Conservation (phyloP, 2,888 invertebrate genomes). For the Synergus gifuensis region DNA sequence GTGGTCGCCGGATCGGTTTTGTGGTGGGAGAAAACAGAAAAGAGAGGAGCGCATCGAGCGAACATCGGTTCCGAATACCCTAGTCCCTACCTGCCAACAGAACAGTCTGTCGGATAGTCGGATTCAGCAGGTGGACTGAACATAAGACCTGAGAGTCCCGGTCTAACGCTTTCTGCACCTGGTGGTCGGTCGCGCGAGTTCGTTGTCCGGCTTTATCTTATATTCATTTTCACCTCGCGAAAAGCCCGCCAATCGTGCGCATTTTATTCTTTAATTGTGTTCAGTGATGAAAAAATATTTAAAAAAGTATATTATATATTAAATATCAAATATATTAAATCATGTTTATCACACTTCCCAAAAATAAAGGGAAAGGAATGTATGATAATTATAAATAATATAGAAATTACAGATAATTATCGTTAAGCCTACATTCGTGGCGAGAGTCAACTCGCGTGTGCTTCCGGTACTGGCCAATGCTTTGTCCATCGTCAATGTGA, state of each 20-base stretch:
- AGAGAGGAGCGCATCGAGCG: slow-evolving; percentile 58
- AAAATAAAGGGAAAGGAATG: neutral
- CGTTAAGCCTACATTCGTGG: slow-evolving; percentile 27
- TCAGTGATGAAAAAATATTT: slow-evolving; percentile 19
- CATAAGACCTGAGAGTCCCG: slow-evolving; percentile 59
- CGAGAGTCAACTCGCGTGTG: slow-evolving; percentile 63
- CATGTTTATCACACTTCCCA: neutral
- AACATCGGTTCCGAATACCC: slow-evolving; percentile 52
- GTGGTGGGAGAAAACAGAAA: slow-evolving; percentile 55
- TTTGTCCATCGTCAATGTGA: slow-evolving; percentile 34
- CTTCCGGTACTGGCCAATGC: slow-evolving; percentile 57
- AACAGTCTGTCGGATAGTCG: slow-evolving; percentile 63
- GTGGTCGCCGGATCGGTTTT: slow-evolving; percentile 24
- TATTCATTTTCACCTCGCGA: slow-evolving; percentile 22
- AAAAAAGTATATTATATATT: neutral
- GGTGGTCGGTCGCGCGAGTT: slow-evolving; percentile 69
- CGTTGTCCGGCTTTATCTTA: slow-evolving; percentile 69
- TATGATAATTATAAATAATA: neutral
- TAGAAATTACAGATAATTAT: neutral
- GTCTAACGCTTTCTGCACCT: slow-evolving; percentile 65
- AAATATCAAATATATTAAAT: neutral
- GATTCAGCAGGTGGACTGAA: slow-evolving; percentile 62
- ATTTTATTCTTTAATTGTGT: neutral
- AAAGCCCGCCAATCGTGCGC: slow-evolving; percentile 3
- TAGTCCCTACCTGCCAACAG: slow-evolving; percentile 61